A percentile compares a stretch with the other conserved stretches of the same genome.
Conservation (phyloP, 2,888 invertebrate genomes). For the Pseudococcus longispinus region DNA sequence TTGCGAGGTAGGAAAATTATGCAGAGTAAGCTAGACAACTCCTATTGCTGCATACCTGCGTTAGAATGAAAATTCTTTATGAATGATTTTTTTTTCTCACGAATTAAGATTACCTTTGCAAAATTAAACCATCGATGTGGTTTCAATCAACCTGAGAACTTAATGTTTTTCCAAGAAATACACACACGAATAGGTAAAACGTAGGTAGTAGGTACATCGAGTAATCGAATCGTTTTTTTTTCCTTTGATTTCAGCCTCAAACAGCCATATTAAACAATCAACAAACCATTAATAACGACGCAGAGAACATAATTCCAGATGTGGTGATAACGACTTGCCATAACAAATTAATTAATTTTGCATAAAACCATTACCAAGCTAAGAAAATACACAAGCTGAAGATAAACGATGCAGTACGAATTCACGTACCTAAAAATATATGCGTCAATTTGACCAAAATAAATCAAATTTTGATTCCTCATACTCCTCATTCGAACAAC, state of each 20-base stretch:
- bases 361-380: neutral
- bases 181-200: too few relatives aligned
- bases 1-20: neutral
- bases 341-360: neutral
- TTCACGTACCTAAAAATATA: neutral
- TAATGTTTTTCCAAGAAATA: neutral
- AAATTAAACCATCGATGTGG: neutral
- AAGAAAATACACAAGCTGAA: neutral
- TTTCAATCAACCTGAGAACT: neutral
- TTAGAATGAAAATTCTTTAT: neutral
- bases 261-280: neutral
- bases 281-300: neutral
- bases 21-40: neutral
- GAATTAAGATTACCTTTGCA: neutral
- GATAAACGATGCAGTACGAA: neutral
- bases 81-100: neutral
- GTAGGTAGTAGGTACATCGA: neutral
- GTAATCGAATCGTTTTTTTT: neutral
- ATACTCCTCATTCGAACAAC: neutral
- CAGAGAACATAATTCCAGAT: neutral
- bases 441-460: slow-evolving; percentile 17
- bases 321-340: neutral
- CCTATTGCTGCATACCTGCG: neutral
- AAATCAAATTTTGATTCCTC: neutral
- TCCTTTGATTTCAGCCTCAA: neutral